These are phyloP conservation scores for Pitangus sulphuratus DNA, from an alignment of 2,797 vertebrate genomes.

Conservation along the genomic window DNA sequence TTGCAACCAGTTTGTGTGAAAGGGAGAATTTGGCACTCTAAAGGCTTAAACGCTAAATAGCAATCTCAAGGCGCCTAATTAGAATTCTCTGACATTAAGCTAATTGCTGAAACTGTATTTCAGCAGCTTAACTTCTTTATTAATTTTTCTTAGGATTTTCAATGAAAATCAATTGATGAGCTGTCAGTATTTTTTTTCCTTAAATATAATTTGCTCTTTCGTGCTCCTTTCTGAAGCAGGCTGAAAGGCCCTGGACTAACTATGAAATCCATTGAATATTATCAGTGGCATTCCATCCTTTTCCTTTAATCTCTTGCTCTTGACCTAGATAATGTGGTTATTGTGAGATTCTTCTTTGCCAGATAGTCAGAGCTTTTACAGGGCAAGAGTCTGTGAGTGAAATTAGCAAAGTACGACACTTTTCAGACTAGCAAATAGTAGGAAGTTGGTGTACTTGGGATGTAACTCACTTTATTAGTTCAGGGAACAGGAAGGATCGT, in stretches of 20 bases:
- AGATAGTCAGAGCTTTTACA: slow-evolving; percentile 33
- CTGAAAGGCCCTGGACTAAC: slow-evolving; percentile 75
- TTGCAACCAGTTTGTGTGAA: slow-evolving; percentile 90
- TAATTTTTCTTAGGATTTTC: slow-evolving; percentile 90
- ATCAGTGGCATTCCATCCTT: slow-evolving; percentile 80
- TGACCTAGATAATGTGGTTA: slow-evolving; percentile 69
- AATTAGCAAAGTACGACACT: not conserved
- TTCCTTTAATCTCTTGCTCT: slow-evolving; percentile 76
- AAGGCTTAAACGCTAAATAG: slow-evolving; percentile 91
- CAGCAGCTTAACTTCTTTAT: slow-evolving; percentile 98
- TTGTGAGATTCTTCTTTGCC: slow-evolving; percentile 45
- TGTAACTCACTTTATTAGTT: not conserved
- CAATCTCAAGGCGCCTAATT: slow-evolving; percentile 96
- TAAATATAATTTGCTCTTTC: slow-evolving; percentile 70
- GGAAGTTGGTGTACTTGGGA: not conserved
- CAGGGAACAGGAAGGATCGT: not conserved
- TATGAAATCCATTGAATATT: slow-evolving; percentile 79
- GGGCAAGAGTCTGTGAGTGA: not conserved
- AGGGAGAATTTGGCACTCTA: slow-evolving; percentile 88
- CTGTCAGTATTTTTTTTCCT: slow-evolving; percentile 72
- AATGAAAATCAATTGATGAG: slow-evolving; percentile 87
- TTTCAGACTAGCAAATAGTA: not conserved
- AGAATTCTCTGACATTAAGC: slow-evolving; percentile 99
- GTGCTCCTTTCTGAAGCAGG: slow-evolving; percentile 68
- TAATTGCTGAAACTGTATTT: slow-evolving; percentile 97